These are phyloP conservation scores for Porites lobata DNA, from an alignment of 92 coral and sea anemone species.

Conservation along the genomic window DNA sequence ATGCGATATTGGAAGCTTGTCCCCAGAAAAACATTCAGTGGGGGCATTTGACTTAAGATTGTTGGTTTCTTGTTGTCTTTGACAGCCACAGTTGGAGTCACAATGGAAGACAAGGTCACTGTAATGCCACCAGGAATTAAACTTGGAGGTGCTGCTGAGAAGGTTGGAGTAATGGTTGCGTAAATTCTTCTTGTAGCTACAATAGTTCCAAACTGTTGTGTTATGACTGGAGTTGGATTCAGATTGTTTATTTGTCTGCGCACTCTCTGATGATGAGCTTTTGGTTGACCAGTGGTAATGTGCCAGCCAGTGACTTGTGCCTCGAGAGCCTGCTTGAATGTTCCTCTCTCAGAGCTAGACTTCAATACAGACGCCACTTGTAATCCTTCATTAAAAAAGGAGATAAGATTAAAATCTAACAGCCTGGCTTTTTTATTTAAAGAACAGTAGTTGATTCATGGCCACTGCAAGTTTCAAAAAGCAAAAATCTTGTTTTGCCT, in stretches of 20 bases:
- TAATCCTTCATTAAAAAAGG: constrained; percentile 57
- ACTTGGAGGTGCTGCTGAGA: constrained; percentile 66
- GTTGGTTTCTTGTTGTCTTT: constrained; percentile 60
- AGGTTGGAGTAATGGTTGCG: constrained; percentile 75
- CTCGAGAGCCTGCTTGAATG: constrained; percentile 72
- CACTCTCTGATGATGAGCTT: constrained; percentile 81
- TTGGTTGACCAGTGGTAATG: constrained; percentile 87
- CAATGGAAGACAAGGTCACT: constrained; percentile 30
- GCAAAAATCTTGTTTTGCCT: too few relatives aligned
- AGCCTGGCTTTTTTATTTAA: background rate
- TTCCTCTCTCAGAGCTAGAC: constrained; percentile 91
- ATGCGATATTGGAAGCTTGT: constrained; percentile 66
- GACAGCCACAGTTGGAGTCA: constrained; percentile 44
- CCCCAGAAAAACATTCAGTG: constrained; percentile 59
- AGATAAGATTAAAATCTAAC: background rate
- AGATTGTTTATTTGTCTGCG: constrained; percentile 82
- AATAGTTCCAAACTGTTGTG: constrained; percentile 37
- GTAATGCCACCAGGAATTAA: constrained; percentile 38
- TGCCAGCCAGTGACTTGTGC: constrained; percentile 97
- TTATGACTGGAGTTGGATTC: constrained; percentile 72
- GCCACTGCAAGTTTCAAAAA: too few relatives aligned
- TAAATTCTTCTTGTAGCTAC: constrained; percentile 22
- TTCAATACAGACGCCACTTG: constrained; percentile 85
- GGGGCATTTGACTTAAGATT: constrained; percentile 31
- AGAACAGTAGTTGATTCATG: too few relatives aligned